Conservation (phyloP, 2,113 vertebrate genomes). For the Cryptotis parvus region DNA sequence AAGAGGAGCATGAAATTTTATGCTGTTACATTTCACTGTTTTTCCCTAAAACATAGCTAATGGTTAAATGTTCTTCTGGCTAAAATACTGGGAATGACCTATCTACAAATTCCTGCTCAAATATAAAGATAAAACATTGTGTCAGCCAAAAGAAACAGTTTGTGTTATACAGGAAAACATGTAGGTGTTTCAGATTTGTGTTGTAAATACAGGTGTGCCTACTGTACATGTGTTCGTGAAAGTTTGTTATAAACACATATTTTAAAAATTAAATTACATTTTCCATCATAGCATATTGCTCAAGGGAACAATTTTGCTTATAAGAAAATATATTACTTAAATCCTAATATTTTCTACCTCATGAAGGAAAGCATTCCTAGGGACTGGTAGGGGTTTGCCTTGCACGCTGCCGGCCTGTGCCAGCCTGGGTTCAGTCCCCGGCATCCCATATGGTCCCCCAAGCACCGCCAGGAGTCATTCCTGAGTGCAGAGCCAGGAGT, state of each 20-base stretch:
- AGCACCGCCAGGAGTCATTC: too few species aligned
- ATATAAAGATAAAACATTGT: constrained; percentile 76
- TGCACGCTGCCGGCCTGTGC: too few species aligned
- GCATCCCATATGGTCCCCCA: too few species aligned
- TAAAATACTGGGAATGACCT: constrained; percentile 67
- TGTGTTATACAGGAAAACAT: constrained; percentile 72
- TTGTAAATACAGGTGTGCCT: constrained; percentile 75
- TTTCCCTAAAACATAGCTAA: constrained; percentile 76
- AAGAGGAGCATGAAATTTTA: constrained; percentile 46
- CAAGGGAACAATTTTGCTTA: constrained; percentile 53
- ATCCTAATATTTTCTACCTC: constrained; percentile 29
- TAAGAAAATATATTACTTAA: constrained; percentile 30
- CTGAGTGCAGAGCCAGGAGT: too few species aligned
- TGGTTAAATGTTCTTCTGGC: constrained; percentile 63
- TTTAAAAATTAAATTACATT: constrained; percentile 61
- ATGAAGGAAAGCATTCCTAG: neutral
- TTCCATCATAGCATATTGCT: constrained; percentile 35
- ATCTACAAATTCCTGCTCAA: constrained; percentile 73
- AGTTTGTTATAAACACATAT: constrained; percentile 67
- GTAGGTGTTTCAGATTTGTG: constrained; percentile 65
- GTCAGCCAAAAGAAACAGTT: constrained; percentile 76
- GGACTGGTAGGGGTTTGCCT: too few species aligned
- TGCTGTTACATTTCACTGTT: constrained; percentile 66
- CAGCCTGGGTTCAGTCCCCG: too few species aligned
- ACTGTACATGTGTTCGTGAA: constrained; percentile 62